Percentiles rank a stretch among this genome's conserved stretches.
Conservation (phyloP, 2,888 invertebrate species). For the Cheilosia scutellata region DNA sequence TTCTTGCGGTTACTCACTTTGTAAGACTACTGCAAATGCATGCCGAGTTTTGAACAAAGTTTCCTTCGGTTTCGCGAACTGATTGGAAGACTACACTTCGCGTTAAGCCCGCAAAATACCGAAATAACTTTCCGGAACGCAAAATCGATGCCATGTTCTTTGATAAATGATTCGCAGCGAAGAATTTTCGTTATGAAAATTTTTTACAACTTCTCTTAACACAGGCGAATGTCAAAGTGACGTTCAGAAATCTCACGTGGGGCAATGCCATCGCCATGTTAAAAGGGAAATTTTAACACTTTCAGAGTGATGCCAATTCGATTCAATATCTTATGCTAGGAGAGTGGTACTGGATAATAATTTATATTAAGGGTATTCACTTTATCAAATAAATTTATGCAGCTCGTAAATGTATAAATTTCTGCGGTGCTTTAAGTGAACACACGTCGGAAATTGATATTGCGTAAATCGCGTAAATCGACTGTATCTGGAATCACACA, state of each 20-base stretch:
- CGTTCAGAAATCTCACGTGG: constrained; percentile 49
- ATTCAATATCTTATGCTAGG: neutral
- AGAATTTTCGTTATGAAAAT: constrained; percentile 20
- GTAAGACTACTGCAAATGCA: constrained; percentile 85
- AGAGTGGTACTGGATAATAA: too few relatives aligned
- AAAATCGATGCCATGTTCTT: constrained; percentile 83
- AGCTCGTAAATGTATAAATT: too few relatives aligned
- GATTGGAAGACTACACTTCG: constrained; percentile 88
- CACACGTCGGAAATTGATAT: too few relatives aligned
- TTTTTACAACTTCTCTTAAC: constrained; percentile 27
- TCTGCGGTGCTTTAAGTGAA: too few relatives aligned
- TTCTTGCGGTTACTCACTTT: constrained; percentile 81
- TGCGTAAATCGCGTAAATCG: too few relatives aligned
- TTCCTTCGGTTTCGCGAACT: constrained; percentile 87
- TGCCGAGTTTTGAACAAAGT: constrained; percentile 85
- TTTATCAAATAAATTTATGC: too few relatives aligned
- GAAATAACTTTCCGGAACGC: constrained; percentile 90
- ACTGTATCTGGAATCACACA: too few relatives aligned
- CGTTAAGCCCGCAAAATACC: constrained; percentile 90
- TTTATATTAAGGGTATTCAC: too few relatives aligned
- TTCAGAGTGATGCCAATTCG: constrained; percentile 10
- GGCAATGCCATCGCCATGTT: constrained; percentile 31
- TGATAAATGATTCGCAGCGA: constrained; percentile 30
- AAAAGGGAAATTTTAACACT: neutral
- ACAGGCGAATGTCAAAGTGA: constrained; percentile 47